Base-by-base conservation (phyloP, 2,113 vertebrate genomes). In the Syngnathus scovelli region DNA sequence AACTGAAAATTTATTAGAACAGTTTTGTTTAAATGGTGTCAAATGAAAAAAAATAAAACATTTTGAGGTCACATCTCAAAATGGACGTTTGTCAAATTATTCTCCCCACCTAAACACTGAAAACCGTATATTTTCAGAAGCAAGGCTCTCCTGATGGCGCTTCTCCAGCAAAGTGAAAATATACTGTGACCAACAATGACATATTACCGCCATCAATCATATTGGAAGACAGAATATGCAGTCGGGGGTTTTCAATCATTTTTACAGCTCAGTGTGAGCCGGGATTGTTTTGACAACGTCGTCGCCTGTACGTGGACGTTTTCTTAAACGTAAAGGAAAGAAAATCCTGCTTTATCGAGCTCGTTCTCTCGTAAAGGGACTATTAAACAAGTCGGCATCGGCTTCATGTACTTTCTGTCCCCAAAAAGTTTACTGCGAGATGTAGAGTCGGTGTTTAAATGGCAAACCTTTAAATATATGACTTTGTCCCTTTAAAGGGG, bases 221-320 rank as follows among this genome's bases (percentile, higher is more conserved):
- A 36, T 58, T 58, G 27, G 1, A 36, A 58, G 55, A 58, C 27
- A 58, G 55, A 33, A 58, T 58, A 58, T 58, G 55, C 55, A 58
- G 55, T 58, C 16, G 27, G 13, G 27, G 33, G 55, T 16, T 36
- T 58, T 58, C 55, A 58, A 58, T 58, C 55, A 58, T 58, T 58
- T 58, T 58, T 58, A 58, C 27, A 36, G 55, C 55, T 36, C 6
- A 1, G 55, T 16, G 27, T 58, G 27, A 58, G 55, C 13, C 13
- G 55, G 55, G 55, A 58, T 58, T 58, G 27, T 58, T 58, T 55
- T 58, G 55, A 58, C 55, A 58, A 36, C 27, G 15, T 58, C 16
- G 55, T 58, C 55, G 6, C 27, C n/a, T 52, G 27, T 36, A 58
- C 55, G 55, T 58, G 55, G 33, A 36, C 8, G 55, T 58, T 58